These are phyloP conservation scores for Labeo rohita DNA, from an alignment of 2,113 vertebrate species.

Conservation along the genomic window DNA sequence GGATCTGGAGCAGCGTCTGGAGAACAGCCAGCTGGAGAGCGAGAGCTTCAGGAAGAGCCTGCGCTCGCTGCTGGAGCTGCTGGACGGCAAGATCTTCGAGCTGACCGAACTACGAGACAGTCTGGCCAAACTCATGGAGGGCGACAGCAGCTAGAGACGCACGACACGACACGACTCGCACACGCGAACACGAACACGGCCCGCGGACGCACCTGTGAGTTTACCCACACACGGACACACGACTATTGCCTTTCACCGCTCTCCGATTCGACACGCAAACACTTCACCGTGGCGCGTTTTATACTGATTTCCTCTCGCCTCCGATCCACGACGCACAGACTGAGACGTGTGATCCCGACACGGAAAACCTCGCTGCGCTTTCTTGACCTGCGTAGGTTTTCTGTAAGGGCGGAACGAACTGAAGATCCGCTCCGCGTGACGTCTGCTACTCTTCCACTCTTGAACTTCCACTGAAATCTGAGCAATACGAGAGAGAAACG, in stretches of 20 bases:
- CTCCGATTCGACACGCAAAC: neutral
- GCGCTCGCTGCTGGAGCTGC: slow-evolving; percentile 94
- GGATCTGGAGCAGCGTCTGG: slow-evolving; percentile 90
- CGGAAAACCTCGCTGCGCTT: neutral
- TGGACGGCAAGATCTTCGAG: slow-evolving; percentile 97
- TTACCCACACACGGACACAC: no score
- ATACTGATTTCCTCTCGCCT: no score
- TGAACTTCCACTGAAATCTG: slow-evolving; percentile 50
- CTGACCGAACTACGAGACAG: slow-evolving; percentile 93
- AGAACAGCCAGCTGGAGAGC: slow-evolving; percentile 89
- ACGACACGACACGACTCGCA: slow-evolving; percentile 40
- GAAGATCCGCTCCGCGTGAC: neutral
- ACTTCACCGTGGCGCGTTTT: neutral
- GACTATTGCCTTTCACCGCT: no score
- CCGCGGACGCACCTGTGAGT: no score
- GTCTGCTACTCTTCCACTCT: neutral
- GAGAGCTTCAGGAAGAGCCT: slow-evolving; percentile 91
- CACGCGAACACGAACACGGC: slow-evolving; percentile 11
- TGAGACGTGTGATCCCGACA: neutral
- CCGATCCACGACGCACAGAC: neutral
- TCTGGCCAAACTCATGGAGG: slow-evolving; percentile 88
- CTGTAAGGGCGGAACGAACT: neutral
- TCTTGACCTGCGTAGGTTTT: neutral
- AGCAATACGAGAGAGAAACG: slow-evolving; percentile 61
- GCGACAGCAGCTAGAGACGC: slow-evolving; percentile 74